Conservation (phyloP, 1,140 invertebrate species). For the Dryas iulia region DNA sequence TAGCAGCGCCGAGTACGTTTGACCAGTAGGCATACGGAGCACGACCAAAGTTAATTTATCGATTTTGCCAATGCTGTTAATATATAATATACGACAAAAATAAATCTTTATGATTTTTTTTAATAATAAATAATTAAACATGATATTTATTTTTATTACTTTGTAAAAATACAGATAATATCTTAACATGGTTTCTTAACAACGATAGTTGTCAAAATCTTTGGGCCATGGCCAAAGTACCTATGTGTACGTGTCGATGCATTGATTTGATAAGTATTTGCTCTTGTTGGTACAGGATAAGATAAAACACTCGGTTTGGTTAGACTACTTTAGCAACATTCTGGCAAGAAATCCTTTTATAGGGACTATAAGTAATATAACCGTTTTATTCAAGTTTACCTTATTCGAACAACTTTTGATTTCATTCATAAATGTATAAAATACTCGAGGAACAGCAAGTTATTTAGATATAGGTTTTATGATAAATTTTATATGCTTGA, state of each 20-base stretch:
- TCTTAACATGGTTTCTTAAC: constrained; percentile 16
- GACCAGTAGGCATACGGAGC: not conserved
- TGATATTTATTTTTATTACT: not conserved
- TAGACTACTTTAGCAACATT: constrained; percentile 10
- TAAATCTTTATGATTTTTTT: not conserved
- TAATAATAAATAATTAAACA: not conserved
- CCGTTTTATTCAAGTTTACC: not conserved
- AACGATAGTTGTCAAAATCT: constrained; percentile 31
- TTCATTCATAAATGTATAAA: not conserved
- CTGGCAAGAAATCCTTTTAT: constrained; percentile 7
- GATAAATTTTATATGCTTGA: too few species aligned
- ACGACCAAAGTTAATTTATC: too few species aligned
- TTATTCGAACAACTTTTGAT: not conserved
- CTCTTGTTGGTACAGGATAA: constrained; percentile 13
- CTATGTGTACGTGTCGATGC: constrained; percentile 18
- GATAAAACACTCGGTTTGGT: constrained; percentile 13
- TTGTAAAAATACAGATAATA: not conserved
- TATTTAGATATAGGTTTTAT: too few species aligned
- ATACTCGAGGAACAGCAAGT: too few species aligned
- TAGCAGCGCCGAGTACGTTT: not conserved
- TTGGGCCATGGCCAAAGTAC: constrained; percentile 21
- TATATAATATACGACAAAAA: too few species aligned
- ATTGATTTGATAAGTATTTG: constrained; percentile 24
- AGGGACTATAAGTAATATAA: not conserved
- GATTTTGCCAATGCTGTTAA: too few species aligned